Conservation (phyloP, 2,888 invertebrate genomes). For the Thereva nobilitata region DNA sequence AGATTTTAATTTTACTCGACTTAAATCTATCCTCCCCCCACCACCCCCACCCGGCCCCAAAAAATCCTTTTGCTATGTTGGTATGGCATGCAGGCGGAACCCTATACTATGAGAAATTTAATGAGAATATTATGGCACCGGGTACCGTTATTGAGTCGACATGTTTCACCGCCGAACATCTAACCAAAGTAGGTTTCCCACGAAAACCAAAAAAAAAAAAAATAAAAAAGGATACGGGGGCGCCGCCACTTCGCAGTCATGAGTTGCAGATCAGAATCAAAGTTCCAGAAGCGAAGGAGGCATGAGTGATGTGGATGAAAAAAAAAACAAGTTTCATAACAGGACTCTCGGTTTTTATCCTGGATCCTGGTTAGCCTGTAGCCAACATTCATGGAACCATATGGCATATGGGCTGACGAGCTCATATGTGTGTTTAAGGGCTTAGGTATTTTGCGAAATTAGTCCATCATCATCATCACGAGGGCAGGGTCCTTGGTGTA, state of each 20-base stretch:
- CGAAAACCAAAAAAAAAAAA: slow-evolving; percentile 16
- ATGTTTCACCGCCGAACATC: slow-evolving; percentile 10
- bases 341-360: slow-evolving; percentile 6
- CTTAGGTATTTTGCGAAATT: slow-evolving; percentile 35
- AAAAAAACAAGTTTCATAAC: slow-evolving; percentile 30
- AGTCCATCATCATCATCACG: slow-evolving; percentile 35
- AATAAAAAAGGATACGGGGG: slow-evolving; percentile 22
- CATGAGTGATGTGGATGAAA: slow-evolving; percentile 17
- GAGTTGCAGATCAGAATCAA: slow-evolving; percentile 35
- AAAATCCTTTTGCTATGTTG: not conserved
- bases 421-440: slow-evolving; percentile 26
- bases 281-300: slow-evolving; percentile 21
- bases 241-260: slow-evolving; percentile 21
- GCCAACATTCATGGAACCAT: slow-evolving; percentile 8
- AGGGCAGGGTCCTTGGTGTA: not conserved
- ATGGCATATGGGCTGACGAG: slow-evolving; percentile 8
- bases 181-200: slow-evolving; percentile 32
- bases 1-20: slow-evolving; percentile 34
- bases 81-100: no score
- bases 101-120: slow-evolving; percentile 6
- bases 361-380: not conserved
- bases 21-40: not conserved
- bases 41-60: not conserved
- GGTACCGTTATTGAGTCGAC: slow-evolving; percentile 32
- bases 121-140: slow-evolving; percentile 35